These are phyloP conservation scores for Sparus aurata DNA, from an alignment of 2,797 vertebrate genomes.

Conservation along the genomic window DNA sequence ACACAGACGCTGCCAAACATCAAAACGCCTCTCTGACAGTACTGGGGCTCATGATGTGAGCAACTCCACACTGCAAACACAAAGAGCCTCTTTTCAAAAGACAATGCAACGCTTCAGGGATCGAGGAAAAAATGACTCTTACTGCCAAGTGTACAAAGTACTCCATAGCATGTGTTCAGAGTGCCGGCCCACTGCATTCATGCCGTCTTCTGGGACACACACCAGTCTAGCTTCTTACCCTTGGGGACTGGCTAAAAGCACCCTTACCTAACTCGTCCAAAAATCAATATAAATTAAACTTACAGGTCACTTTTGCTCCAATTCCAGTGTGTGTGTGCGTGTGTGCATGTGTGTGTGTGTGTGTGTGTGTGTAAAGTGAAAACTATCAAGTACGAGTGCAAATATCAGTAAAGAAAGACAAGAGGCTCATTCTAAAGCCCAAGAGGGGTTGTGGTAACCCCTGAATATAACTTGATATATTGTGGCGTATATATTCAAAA, in stretches of 20 bases:
- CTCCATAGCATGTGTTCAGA: constrained; percentile 68
- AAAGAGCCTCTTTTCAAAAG: constrained; percentile 76
- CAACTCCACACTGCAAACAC: constrained; percentile 64
- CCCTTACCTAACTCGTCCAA: constrained; percentile 31
- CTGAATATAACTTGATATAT: not conserved
- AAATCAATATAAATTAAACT: constrained; percentile 49
- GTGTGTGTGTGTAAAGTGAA: constrained; percentile 37
- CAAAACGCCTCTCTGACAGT: constrained; percentile 71
- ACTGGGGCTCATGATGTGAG: constrained; percentile 74
- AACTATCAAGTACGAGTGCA: constrained; percentile 23
- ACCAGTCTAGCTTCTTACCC: constrained; percentile 43
- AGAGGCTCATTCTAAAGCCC: not conserved
- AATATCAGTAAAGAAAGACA: constrained; percentile 21
- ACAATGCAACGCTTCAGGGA: constrained; percentile 80
- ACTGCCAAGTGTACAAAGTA: constrained; percentile 74
- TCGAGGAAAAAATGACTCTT: constrained; percentile 66
- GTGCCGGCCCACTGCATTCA: constrained; percentile 60
- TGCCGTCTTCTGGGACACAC: constrained; percentile 52
- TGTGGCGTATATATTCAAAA: not conserved
- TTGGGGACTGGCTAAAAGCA: constrained; percentile 49
- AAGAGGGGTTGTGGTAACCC: not conserved
- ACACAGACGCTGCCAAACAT: constrained; percentile 61
- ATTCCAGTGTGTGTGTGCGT: constrained; percentile 34
- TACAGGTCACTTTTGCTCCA: constrained; percentile 50
- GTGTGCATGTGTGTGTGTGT: constrained; percentile 37